Conservation (phyloP, 2,113 vertebrate genomes). For the Felis chaus region DNA sequence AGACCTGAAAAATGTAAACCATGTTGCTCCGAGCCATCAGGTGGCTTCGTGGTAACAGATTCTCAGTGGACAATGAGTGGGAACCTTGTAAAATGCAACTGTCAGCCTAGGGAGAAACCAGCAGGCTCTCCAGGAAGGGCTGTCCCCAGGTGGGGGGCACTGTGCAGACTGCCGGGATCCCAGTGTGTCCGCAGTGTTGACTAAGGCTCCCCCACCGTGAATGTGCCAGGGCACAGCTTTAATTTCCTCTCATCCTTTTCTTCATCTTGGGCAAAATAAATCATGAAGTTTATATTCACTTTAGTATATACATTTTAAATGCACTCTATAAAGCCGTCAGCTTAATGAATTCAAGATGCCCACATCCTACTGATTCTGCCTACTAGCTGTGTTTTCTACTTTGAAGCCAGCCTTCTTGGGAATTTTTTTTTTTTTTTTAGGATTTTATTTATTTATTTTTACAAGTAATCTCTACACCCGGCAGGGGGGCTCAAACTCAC, state of each 20-base stretch:
- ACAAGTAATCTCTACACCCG: background rate
- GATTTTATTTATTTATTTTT: background rate
- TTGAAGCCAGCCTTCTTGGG: background rate
- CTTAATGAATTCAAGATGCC: constrained; percentile 10
- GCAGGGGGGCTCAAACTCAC: background rate
- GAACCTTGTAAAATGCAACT: background rate
- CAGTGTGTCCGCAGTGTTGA: accelerated
- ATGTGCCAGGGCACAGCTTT: background rate
- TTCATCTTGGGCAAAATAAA: constrained; percentile 39
- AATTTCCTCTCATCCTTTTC: constrained; percentile 43
- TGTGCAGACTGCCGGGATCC: background rate
- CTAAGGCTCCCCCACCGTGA: accelerated
- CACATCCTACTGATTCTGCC: background rate
- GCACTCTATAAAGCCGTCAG: background rate
- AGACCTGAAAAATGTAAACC: background rate
- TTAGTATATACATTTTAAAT: constrained; percentile 19
- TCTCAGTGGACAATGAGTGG: background rate
- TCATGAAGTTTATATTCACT: background rate
- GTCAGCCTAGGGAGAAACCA: accelerated
- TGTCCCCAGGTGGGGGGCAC: accelerated
- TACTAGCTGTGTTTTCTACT: background rate
- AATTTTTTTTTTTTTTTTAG: background rate
- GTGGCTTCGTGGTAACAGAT: background rate
- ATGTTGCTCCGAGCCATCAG: constrained; percentile 32
- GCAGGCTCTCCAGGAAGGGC: accelerated